Percentiles rank a stretch among this genome's conserved stretches.
Conservation (phyloP, 2,888 invertebrate genomes). For the Coremacera marginata region DNA sequence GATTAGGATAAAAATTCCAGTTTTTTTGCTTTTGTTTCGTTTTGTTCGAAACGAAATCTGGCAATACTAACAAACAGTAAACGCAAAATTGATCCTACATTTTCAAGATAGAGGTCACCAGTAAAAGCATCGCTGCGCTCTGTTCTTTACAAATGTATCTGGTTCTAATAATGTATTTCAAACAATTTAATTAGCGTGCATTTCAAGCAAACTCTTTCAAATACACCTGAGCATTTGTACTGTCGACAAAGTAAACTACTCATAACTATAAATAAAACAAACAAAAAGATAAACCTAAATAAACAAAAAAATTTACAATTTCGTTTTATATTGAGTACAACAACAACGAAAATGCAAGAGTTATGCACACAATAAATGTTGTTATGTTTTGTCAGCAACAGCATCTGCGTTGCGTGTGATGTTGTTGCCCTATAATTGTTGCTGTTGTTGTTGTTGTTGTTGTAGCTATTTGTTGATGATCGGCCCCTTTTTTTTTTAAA, state of each 20-base stretch:
- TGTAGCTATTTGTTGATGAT: neutral
- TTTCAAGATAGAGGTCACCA: too few relatives aligned
- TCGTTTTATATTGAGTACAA: neutral
- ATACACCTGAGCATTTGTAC: neutral
- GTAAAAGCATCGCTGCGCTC: too few relatives aligned
- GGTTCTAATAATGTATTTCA: too few relatives aligned
- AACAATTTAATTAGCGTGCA: too few relatives aligned
- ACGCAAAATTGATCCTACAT: too few relatives aligned
- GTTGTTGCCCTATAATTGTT: neutral
- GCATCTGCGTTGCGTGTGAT: constrained; percentile 22
- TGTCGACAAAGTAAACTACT: neutral
- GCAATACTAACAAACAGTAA: too few relatives aligned
- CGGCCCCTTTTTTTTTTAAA: neutral
- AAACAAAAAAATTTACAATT: neutral
- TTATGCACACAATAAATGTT: constrained; percentile 1
- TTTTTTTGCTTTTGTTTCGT: too few relatives aligned
- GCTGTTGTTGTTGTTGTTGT: neutral
- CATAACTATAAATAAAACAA: constrained; percentile 1
- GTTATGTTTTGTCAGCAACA: constrained; percentile 5
- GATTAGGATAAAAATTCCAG: too few relatives aligned
- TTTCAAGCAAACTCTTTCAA: too few relatives aligned
- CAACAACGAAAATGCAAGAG: neutral
- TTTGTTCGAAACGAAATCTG: too few relatives aligned
- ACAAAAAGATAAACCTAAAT: neutral
- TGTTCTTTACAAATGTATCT: too few relatives aligned